Evolutionary conservation across 1,140 invertebrate genomes (phyloP).

Genomic region (Paraescarpia echinospica): DNA sequence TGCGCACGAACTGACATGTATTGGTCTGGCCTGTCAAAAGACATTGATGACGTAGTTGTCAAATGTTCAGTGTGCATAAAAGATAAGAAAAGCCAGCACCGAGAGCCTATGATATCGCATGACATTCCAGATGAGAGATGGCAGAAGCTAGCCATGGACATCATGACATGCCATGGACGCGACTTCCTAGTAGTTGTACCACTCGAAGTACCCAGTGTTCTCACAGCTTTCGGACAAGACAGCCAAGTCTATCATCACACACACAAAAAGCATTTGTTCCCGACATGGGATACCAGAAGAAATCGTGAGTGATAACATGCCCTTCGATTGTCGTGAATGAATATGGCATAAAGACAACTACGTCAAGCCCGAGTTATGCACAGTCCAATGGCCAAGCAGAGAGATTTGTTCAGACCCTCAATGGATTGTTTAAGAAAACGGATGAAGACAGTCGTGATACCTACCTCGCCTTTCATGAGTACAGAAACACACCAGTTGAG

Average conservation of each 20-base stretch:
- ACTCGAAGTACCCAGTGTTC: slow-evolving; percentile 37
- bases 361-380: slow-evolving; percentile 20
- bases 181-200: slow-evolving; percentile 36
- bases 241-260: slow-evolving; percentile 22
- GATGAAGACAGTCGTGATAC: background rate
- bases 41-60: slow-evolving; percentile 35
- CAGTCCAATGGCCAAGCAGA: slow-evolving; percentile 23
- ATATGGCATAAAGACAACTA: slow-evolving; percentile 13
- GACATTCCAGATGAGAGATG: background rate
- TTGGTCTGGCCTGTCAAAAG: slow-evolving; percentile 36
- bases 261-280: slow-evolving; percentile 32
- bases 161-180: background rate
- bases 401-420: slow-evolving; percentile 13
- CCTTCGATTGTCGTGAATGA: slow-evolving; percentile 23
- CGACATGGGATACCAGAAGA: slow-evolving; percentile 37
- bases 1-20: slow-evolving; percentile 31
- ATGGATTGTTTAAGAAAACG: background rate
- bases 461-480: background rate
- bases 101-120: slow-evolving; percentile 12
- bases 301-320: slow-evolving; percentile 37
- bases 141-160: background rate
- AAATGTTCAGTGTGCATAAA: slow-evolving; percentile 33
- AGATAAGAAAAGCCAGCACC: slow-evolving; percentile 14
- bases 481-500: background rate
- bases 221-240: slow-evolving; percentile 28